Evolutionary conservation across 1,140 invertebrate species (phyloP), one percentile per base, ranked within the genome.

Genomic region (Centruroides sculpturatus): DNA sequence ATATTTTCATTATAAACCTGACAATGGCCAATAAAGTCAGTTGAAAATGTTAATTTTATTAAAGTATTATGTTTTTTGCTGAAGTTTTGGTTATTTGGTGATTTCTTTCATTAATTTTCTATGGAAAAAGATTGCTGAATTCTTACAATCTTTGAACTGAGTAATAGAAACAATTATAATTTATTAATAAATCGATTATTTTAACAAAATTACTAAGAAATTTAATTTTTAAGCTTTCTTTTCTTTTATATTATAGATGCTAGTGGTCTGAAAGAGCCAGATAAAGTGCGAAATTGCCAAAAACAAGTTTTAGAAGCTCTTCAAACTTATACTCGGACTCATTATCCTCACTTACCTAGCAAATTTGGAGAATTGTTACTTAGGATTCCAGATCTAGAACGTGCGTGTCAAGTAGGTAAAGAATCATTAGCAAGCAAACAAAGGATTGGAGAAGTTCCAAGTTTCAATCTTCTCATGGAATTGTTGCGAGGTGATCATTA

Each of bases 381-480:
- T 55, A 81, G 91, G 66, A 92, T 97, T 75, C 92, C 92, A 47
- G 92, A 97, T 77, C 77, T 96, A 63, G 89, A 96, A 75, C 79
- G 90, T 69, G 92, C 92, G 64, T 95, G 90, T 76, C 89, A 93
- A 79, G 85, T 92, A 62, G 89, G 89, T 63, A 96, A 95, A 74
- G 92, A 96, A 74, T 86, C 92, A 81, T 77, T 92, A 61, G 79
- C 82, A 12, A 85, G 84, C 66, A 92, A 91, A 75, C 83, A 85
- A 62, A 87, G 87, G 68, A 87, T 93, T 72, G 82, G 87, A 69
- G 87, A 87, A 60, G 72, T 75, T 54, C 84, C 86, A 59, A 88
- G 87, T 70, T 97, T 95, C 77, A 94, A 96, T 74, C 80, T 97
- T 63, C 80, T 96, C 58, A 93, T 96, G 86, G 92, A 96, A 77